Evolutionary conservation across 2,113 vertebrate genomes (phyloP), one percentile per base, ranked within the genome.

Genomic region (Ondatra zibethicus): DNA sequence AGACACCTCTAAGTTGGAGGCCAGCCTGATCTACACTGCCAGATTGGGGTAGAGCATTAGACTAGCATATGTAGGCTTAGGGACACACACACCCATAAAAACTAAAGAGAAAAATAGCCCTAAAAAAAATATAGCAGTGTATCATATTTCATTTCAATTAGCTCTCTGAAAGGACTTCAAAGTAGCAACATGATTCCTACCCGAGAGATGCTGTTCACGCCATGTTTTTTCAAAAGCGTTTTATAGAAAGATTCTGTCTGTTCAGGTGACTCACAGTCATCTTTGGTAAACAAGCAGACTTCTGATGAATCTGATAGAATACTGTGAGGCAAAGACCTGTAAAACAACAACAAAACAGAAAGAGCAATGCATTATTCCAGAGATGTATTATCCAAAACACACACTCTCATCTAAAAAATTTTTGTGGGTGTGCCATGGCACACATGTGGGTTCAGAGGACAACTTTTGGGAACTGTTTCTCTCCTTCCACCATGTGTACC

Each of bases 261-360:
- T 10, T 99, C 99, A 50, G 99, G 99, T 98, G 99, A 99, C 33
- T 98, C 98, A 89, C 98, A 98, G 92, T 99, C 99, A 14, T 98
- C 97, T 85, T 98, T 98, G n/a, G 99, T 99, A 97, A 99, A 99
- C 2, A 99, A 99, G 96, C 99, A 99, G n/a, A 99, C 89, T 0
- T 99, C 99, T 8, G 98, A 96, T 1, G 98, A 98, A 52, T 99
- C 99, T 0, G 98, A 45, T 17, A 99, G 98, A 94, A 99, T 98
- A 36, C 98, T 96, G 92, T 99, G 99, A 61, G 99, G 99, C 96
- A 99, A 95, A 0, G 99, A 98, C 94, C 99, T 99, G 78, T 14
- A 92, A 96, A 96, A 88, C 23, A 89, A 92, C 0, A 5, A 93
- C 70, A 89, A 82, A 39, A 5, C 76, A 5, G 7, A 58, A 80